Base-by-base conservation (phyloP, 1,140 invertebrate genomes). In the Bombus huntii region DNA sequence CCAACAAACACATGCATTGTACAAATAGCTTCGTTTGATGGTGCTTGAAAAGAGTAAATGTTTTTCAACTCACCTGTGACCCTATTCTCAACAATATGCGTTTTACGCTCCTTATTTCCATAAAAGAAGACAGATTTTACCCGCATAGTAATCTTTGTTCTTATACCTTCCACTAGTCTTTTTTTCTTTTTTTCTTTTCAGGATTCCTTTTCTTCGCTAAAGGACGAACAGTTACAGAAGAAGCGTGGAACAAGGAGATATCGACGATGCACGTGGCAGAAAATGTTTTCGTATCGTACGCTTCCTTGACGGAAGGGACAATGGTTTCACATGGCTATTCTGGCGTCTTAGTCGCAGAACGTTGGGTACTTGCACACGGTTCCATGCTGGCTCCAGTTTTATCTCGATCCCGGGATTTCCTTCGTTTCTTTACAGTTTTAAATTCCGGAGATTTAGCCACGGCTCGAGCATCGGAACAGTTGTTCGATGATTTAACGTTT, bases 351-450 rank as follows among this genome's bases (percentile, higher is more conserved):
- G 96, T 96, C 85, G 94, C 94, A 25, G 91, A 95, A 5, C 91
- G 94, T 47, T 96, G 96, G 95, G 94, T 96, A 6, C 92, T 96
- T 3, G 95, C 95, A 0, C 96, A 96, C 75, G 96, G 96, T 12
- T 95, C 94, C 12, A 94, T 96, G 8, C 89, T 96, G n/a, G 94
- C 94, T 4, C 93, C 95, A 0, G 37, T 81, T 28, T n/a, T 81
- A 15, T 25, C 79, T 15, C 82, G 73, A 47, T 79, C 65, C 3
- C 72, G 5, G 0, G 42, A 77, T 6, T 31, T 82, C 9, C 39
- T 81, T 28, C 59, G 73, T 2, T 83, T 88, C 4, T 6, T 92
- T 5, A 47, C 22, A 72, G 88, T 77, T 34, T 8, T 88, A 22
- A 28, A 75, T 2, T 37, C 87, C 8, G 90, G 91, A 80, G n/a